Conservation (phyloP, 2,888 invertebrate species). For the Pterostichus madidus region DNA sequence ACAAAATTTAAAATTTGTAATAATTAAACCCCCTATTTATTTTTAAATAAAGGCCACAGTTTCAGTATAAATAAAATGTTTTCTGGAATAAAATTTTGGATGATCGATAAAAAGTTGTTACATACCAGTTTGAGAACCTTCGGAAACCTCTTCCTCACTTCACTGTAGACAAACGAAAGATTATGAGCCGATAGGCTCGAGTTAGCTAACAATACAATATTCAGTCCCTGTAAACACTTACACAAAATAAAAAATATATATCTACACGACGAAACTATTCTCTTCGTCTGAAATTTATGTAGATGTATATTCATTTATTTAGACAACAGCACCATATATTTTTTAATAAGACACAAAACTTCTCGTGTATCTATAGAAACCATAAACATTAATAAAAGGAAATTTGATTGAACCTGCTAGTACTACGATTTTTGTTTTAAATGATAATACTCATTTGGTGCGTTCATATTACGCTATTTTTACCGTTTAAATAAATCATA, state of each 20-base stretch:
- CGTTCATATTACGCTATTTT: too few species aligned
- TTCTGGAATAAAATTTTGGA: too few species aligned
- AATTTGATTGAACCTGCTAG: too few species aligned
- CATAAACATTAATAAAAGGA: too few species aligned
- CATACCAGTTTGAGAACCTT: slow-evolving; percentile 93
- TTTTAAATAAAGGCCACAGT: too few species aligned
- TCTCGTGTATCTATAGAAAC: too few species aligned
- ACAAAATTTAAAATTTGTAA: too few species aligned
- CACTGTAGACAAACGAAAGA: slow-evolving; percentile 87
- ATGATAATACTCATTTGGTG: too few species aligned
- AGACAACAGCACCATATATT: background rate
- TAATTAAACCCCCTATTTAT: too few species aligned
- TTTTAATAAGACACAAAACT: background rate
- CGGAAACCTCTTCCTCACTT: slow-evolving; percentile 92
- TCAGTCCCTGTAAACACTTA: slow-evolving; percentile 47
- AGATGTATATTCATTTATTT: slow-evolving; percentile 32
- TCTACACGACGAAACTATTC: too few species aligned
- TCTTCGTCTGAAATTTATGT: background rate
- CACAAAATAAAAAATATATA: slow-evolving; percentile 14
- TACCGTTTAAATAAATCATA: background rate
- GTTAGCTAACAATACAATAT: slow-evolving; percentile 44
- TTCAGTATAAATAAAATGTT: too few species aligned
- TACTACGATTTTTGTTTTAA: too few species aligned
- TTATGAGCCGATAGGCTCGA: slow-evolving; percentile 68
- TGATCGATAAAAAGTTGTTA: slow-evolving; percentile 69